phyloP scores from a whole-genome alignment of 2,113 vertebrate species.

The Enhydra lutris region DNA sequence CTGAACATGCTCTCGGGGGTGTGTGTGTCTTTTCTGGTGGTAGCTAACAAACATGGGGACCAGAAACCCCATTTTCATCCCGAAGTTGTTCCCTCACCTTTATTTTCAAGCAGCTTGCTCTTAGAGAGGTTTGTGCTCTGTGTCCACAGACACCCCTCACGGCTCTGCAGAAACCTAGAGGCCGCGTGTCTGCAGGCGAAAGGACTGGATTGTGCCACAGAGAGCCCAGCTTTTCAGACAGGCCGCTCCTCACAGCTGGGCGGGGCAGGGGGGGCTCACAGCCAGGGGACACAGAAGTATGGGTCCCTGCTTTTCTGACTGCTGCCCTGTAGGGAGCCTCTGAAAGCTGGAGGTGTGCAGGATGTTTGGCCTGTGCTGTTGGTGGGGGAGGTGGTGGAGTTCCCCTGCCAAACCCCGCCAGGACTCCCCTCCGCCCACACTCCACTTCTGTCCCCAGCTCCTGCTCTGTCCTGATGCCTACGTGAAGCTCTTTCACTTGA shows the following conservation, averaged over 20 bases:
- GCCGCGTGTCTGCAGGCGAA: background rate
- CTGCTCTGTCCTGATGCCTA: rapidly evolving
- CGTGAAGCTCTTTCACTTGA: background rate
- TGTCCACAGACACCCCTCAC: background rate
- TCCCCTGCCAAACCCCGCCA: background rate
- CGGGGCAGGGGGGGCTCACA: background rate
- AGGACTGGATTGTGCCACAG: background rate
- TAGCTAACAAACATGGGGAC: background rate
- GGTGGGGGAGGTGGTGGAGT: background rate
- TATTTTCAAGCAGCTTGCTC: background rate
- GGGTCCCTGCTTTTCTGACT: background rate
- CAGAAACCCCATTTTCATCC: background rate
- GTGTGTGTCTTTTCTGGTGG: background rate
- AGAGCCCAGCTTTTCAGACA: background rate
- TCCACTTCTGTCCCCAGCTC: background rate
- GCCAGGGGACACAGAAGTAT: background rate
- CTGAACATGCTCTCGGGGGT: background rate
- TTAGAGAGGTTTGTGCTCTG: background rate
- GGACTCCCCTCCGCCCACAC: background rate
- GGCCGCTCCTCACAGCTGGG: background rate
- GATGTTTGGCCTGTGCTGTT: background rate
- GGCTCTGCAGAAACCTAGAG: background rate
- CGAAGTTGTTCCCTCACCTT: background rate
- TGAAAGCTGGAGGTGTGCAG: background rate
- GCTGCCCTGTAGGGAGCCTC: background rate